Evolutionary conservation across 2,113 vertebrate genomes (phyloP), one percentile per base, ranked within the genome.

Genomic region (Macrotis lagotis): DNA sequence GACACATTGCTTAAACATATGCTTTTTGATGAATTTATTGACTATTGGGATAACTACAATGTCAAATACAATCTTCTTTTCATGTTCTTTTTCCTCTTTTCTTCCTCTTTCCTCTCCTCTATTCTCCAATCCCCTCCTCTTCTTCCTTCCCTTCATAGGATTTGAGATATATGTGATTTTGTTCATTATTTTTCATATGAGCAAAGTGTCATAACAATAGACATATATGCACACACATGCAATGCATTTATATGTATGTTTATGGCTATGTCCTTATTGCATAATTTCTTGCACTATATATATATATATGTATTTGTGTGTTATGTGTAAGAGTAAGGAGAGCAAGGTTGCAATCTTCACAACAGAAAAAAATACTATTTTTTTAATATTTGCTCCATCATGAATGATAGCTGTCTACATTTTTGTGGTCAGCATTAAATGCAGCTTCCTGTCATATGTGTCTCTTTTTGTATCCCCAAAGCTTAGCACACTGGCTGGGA

Each of bases 131-230:
- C 55, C 11, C 14, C 28, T 74, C 37, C 25, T 92, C 9, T 3
- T 51, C 48, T 49, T n/a, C 49, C 25, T 22, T 37, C 25, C 14
- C 0, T 92, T 66, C 51, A 31, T 0, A 1, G 47, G 0, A 0
- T 47, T 52, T 25, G n/a, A 59, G 4, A 59, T 31, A 24, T 26
- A 10, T 1, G 5, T 11, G 19, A 48, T 26, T 48, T 89, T 59
- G 50, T 28, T 44, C 12, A 2, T 25, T 10, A 28, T 5, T 25
- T 0, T 0, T 10, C 22, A 26, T 9, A 0, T 31, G 83, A 91
- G 48, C 14, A 22, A n/a, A 16, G 7, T 3, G 51, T 90, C 44
- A 19, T 9, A 12, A 48, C 8, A 50, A 44, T 4, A 8, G 48
- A 44, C 28, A 59, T 31, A 31, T 59, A 59, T 31, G 14, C 14